Evolutionary conservation across 2,113 vertebrate genomes (phyloP).

Genomic region (Chaenogobius annularis): DNA sequence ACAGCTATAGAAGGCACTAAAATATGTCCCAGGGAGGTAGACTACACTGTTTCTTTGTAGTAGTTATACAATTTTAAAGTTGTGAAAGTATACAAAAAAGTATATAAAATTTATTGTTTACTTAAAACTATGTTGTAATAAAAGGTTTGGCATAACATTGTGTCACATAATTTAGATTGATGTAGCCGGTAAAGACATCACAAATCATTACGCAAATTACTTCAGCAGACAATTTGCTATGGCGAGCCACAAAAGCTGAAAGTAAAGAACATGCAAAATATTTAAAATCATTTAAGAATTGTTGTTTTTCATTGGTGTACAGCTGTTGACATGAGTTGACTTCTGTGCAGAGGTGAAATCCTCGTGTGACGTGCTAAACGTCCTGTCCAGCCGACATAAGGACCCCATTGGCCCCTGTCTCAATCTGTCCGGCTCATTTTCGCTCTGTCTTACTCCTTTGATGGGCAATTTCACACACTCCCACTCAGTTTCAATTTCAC

Average conservation of each 20-base stretch:
- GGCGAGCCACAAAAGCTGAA: no score
- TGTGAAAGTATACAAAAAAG: no score
- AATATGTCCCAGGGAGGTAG: no score
- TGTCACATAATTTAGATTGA: background rate
- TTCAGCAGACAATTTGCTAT: no score
- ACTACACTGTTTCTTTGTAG: no score
- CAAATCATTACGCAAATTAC: background rate
- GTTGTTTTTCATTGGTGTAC: background rate
- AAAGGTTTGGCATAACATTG: background rate
- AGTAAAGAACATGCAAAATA: no score
- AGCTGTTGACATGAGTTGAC: background rate
- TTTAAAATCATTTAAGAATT: no score
- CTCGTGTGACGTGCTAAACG: conserved; percentile 47
- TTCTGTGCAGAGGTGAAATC: background rate
- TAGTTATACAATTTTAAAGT: no score
- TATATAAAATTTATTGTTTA: no score
- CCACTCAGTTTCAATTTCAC: conserved; percentile 26
- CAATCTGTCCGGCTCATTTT: conserved; percentile 38
- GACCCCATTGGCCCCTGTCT: conserved; percentile 24
- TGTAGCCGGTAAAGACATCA: background rate
- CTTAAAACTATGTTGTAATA: background rate
- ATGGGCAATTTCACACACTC: conserved; percentile 10
- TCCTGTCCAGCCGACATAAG: conserved; percentile 37
- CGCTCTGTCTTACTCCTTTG: conserved; percentile 6
- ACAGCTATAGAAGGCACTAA: no score